Conservation (phyloP, 53 echinoderm and acorn worm species). For the Holothuria scabra region DNA sequence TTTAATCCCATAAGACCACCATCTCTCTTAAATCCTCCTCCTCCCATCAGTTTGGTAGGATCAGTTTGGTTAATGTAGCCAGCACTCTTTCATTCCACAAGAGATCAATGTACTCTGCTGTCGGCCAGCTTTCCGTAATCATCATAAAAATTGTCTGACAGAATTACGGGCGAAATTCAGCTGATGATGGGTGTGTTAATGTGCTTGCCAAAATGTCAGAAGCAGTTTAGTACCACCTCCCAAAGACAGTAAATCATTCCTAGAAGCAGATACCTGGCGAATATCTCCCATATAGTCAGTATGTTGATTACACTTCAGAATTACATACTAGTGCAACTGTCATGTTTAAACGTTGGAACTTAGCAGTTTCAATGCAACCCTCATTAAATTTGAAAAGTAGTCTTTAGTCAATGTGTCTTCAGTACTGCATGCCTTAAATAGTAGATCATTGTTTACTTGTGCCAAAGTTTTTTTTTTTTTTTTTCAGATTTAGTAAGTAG, state of each 20-base stretch:
- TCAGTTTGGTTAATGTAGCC: background rate
- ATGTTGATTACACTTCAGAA: too few relatives aligned
- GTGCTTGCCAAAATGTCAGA: constrained; percentile 44
- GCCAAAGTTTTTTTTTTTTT: too few relatives aligned
- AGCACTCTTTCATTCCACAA: background rate
- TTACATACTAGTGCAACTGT: too few relatives aligned
- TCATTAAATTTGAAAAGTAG: too few relatives aligned
- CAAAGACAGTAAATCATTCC: constrained; percentile 14
- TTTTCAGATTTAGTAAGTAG: too few relatives aligned
- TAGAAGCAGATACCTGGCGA: constrained; percentile 6
- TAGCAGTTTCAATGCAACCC: too few relatives aligned
- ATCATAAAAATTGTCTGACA: constrained; percentile 42
- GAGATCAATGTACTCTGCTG: constrained; percentile 40
- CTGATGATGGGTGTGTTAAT: constrained; percentile 22
- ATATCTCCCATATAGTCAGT: background rate
- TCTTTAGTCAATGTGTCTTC: too few relatives aligned
- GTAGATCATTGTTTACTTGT: too few relatives aligned
- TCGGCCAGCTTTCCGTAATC: constrained; percentile 26
- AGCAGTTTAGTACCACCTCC: constrained; percentile 20
- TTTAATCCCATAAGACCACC: background rate
- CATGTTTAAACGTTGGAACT: too few relatives aligned
- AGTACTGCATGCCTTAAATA: too few relatives aligned
- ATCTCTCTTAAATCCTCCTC: background rate
- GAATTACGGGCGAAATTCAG: constrained; percentile 16
- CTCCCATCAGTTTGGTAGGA: background rate